These are phyloP conservation scores for Ibidorhyncha struthersii DNA, from an alignment of 2,113 vertebrate species.

Conservation along the genomic window DNA sequence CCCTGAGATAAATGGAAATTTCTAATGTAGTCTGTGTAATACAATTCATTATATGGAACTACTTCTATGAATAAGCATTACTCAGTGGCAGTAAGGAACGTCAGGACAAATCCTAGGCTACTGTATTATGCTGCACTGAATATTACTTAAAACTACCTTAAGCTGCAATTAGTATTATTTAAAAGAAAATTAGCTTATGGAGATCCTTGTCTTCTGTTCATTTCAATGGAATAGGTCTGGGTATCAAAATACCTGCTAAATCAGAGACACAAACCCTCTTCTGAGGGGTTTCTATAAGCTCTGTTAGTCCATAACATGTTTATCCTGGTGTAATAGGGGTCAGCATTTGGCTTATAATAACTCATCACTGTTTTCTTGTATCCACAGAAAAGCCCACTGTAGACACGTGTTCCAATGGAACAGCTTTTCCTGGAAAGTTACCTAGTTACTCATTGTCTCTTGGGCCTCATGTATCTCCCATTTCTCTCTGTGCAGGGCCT, in stretches of 20 bases:
- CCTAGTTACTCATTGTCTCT: background rate
- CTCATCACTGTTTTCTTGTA: background rate
- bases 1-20: conserved; percentile 52
- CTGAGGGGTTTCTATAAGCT: background rate
- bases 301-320: background rate
- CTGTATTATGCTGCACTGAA: background rate
- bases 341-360: background rate
- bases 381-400: background rate
- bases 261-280: background rate
- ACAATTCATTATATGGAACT: conserved; percentile 42
- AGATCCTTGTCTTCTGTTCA: background rate
- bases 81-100: background rate
- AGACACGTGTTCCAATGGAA: background rate
- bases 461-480: background rate
- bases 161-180: background rate
- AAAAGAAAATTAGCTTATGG: background rate
- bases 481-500: background rate
- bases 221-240: background rate
- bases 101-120: background rate
- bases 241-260: background rate
- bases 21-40: background rate
- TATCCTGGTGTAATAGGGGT: background rate
- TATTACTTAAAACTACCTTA: background rate
- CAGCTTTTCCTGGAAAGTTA: background rate
- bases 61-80: conserved; percentile 59